Conservation (phyloP, 2,888 invertebrate species). For the Ametastegia equiseti region DNA sequence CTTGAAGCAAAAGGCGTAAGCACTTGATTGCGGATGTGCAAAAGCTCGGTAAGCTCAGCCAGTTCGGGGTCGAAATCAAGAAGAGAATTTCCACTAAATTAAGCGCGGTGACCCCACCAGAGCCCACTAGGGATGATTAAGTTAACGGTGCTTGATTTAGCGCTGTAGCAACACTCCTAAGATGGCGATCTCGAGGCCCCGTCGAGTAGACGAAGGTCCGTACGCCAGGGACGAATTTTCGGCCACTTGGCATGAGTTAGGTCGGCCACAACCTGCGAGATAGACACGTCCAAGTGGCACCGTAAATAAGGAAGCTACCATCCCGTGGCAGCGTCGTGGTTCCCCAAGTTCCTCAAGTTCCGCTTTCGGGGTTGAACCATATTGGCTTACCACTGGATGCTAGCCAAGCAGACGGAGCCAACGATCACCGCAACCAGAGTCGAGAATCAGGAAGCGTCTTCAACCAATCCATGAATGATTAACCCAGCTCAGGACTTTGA, state of each 20-base stretch:
- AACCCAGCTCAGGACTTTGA: constrained; percentile 15
- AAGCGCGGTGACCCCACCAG: constrained; percentile 51
- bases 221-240: constrained; percentile 69
- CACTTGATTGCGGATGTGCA: neutral
- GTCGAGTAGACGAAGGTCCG: constrained; percentile 70
- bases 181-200: constrained; percentile 56
- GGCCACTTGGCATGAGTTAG: constrained; percentile 67
- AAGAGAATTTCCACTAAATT: constrained; percentile 54
- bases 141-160: constrained; percentile 61
- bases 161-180: constrained; percentile 48
- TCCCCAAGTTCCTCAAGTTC: constrained; percentile 42
- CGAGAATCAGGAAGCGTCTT: constrained; percentile 26
- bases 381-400: constrained; percentile 17
- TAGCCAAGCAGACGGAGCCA: constrained; percentile 21
- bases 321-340: constrained; percentile 18
- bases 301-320: constrained; percentile 66
- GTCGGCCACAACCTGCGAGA: constrained; percentile 56
- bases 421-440: constrained; percentile 8
- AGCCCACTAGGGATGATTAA: constrained; percentile 54
- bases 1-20: neutral
- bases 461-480: constrained; percentile 40
- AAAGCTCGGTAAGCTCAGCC: neutral
- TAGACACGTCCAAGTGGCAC: constrained; percentile 49
- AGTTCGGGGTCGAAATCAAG: neutral
- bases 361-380: constrained; percentile 25